A percentile compares a stretch with the other conserved stretches of the same genome.
Conservation (phyloP, 1,140 invertebrate species). For the Pseudobourletiella spinata region DNA sequence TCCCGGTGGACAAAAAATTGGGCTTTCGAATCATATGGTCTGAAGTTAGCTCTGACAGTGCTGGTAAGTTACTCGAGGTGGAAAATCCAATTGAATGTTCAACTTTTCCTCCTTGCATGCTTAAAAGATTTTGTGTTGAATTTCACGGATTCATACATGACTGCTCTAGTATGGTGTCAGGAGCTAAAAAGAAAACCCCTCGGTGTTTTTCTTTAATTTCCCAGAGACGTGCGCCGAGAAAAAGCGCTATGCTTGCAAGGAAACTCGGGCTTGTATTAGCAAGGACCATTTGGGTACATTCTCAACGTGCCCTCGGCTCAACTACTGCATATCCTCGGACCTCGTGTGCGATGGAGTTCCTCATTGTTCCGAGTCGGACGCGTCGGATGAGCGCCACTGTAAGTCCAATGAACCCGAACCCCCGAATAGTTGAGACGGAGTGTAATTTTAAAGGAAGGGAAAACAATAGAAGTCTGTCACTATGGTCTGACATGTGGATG, state of each 20-base stretch:
- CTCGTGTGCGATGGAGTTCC: slow-evolving; percentile 41
- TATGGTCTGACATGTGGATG: too few species aligned
- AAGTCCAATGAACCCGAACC: too few species aligned
- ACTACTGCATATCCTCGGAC: slow-evolving; percentile 39
- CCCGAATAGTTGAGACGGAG: not conserved
- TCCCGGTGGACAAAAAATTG: slow-evolving; percentile 22
- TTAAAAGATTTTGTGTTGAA: too few species aligned
- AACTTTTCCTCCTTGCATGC: too few species aligned
- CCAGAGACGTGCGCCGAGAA: slow-evolving; percentile 34
- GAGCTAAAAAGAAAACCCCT: too few species aligned
- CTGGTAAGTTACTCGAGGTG: not conserved
- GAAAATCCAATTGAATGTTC: too few species aligned
- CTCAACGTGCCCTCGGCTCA: slow-evolving; percentile 33
- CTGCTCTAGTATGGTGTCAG: too few species aligned
- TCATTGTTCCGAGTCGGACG: slow-evolving; percentile 40
- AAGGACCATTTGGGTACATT: slow-evolving; percentile 33
- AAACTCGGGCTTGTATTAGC: slow-evolving; percentile 38
- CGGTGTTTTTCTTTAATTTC: too few species aligned
- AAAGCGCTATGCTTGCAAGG: slow-evolving; percentile 35
- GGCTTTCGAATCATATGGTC: slow-evolving; percentile 41
- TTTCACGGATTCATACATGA: too few species aligned
- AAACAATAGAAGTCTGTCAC: too few species aligned
- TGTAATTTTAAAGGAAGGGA: not conserved
- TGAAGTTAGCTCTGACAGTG: slow-evolving; percentile 37
- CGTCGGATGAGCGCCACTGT: slow-evolving; percentile 41